phyloP scores from a whole-genome alignment of 2,888 invertebrate species.

The Pardosa pseudoannulata region DNA sequence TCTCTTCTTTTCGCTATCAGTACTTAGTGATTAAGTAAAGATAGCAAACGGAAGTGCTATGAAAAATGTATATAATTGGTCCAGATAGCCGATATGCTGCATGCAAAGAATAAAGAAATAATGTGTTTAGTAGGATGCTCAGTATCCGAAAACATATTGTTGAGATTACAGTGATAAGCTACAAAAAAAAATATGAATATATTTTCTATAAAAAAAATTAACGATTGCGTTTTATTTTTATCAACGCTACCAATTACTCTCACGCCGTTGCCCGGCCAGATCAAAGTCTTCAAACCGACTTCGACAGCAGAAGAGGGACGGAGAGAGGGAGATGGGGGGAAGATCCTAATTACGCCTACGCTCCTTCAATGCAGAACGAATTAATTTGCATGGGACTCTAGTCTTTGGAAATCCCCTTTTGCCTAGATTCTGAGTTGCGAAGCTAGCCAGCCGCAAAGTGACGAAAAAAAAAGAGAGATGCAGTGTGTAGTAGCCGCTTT shows the following conservation, averaged over 20 bases:
- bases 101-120: too few species aligned
- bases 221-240: neutral
- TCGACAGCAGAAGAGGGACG: neutral
- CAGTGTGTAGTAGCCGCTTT: neutral
- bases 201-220: too few species aligned
- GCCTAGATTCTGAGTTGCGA: neutral
- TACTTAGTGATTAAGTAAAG: too few species aligned
- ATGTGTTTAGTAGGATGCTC: too few species aligned
- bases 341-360: neutral
- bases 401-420: neutral
- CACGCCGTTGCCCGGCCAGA: neutral
- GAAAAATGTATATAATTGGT: too few species aligned
- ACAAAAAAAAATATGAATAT: too few species aligned
- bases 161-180: too few species aligned
- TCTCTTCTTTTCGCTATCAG: too few species aligned
- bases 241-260: neutral
- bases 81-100: too few species aligned
- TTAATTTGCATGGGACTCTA: constrained; percentile 6
- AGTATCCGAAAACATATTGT: too few species aligned
- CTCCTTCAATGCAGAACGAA: neutral
- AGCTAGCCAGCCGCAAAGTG: neutral
- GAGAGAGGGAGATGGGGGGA: too few species aligned
- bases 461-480: neutral
- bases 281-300: neutral
- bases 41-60: too few species aligned